Evolutionary conservation across 2,888 invertebrate genomes (phyloP).

Genomic region (Nemoura dubitans): DNA sequence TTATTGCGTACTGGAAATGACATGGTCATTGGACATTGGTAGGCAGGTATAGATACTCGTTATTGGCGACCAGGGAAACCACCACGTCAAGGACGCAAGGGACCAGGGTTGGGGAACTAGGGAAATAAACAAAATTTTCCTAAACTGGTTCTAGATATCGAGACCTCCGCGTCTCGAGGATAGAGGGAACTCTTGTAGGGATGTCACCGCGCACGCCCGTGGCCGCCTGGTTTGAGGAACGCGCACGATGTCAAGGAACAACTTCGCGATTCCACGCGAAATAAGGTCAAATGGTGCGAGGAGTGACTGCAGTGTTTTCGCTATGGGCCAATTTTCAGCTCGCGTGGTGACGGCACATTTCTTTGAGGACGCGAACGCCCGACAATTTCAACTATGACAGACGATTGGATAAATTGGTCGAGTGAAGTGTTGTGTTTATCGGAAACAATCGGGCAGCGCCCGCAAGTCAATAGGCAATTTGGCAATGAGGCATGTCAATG

Average conservation of each 20-base stretch:
- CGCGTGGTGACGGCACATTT: background rate
- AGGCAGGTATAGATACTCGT: no score
- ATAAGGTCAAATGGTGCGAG: background rate
- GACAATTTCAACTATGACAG: background rate
- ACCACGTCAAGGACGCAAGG: no score
- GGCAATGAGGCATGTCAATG: no score
- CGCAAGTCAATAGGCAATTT: background rate
- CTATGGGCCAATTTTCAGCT: background rate
- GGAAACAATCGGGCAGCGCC: background rate
- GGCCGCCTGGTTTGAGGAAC: no score
- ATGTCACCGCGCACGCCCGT: background rate
- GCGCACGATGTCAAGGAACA: background rate
- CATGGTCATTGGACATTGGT: no score
- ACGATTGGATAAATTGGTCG: background rate
- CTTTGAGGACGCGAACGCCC: background rate
- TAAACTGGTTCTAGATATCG: no score
- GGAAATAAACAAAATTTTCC: no score
- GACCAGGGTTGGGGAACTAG: no score
- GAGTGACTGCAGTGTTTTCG: background rate
- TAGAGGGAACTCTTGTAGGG: no score
- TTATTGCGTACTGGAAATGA: no score
- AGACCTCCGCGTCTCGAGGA: no score
- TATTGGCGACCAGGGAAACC: no score
- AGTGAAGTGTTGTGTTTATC: background rate
- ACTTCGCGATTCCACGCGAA: background rate